These are phyloP conservation scores for Phania funesta DNA, from an alignment of 2,888 invertebrate species.

Conservation along the genomic window DNA sequence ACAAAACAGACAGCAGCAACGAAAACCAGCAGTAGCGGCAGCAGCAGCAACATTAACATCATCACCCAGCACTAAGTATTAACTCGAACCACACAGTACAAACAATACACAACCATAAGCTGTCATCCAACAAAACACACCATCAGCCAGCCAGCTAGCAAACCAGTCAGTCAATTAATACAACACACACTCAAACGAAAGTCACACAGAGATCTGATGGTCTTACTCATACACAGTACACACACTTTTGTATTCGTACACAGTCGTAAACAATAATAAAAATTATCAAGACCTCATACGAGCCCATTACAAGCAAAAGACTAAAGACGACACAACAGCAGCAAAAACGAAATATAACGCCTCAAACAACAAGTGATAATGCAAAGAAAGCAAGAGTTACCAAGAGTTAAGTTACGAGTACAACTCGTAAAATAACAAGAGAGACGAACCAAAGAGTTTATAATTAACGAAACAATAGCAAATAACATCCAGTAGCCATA, in stretches of 20 bases:
- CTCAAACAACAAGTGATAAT: constrained; percentile 67
- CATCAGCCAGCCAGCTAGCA: neutral
- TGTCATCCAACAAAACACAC: constrained; percentile 29
- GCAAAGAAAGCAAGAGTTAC: constrained; percentile 67
- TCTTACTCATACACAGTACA: constrained; percentile 41
- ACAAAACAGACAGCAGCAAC: constrained; percentile 58
- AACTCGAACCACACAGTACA: constrained; percentile 49
- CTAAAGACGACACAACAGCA: constrained; percentile 59
- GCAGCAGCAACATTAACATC: constrained; percentile 60
- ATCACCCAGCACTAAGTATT: constrained; percentile 58
- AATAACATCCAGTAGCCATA: constrained; percentile 39
- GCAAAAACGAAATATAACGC: constrained; percentile 53
- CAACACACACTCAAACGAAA: constrained; percentile 24
- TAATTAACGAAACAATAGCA: constrained; percentile 32
- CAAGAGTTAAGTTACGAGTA: constrained; percentile 38
- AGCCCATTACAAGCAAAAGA: constrained; percentile 65
- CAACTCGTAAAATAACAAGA: constrained; percentile 13
- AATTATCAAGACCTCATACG: constrained; percentile 49
- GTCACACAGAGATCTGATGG: constrained; percentile 50
- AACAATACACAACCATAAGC: constrained; percentile 34
- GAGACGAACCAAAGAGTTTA: constrained; percentile 23
- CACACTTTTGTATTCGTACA: neutral
- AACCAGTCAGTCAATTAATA: neutral
- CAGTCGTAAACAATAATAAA: constrained; percentile 36
- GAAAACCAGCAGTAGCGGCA: constrained; percentile 32